A percentile compares a stretch with the other conserved stretches of the same genome.
Conservation (phyloP, 2,797 vertebrate species). For the Xiphorhynchus erythropygius region DNA sequence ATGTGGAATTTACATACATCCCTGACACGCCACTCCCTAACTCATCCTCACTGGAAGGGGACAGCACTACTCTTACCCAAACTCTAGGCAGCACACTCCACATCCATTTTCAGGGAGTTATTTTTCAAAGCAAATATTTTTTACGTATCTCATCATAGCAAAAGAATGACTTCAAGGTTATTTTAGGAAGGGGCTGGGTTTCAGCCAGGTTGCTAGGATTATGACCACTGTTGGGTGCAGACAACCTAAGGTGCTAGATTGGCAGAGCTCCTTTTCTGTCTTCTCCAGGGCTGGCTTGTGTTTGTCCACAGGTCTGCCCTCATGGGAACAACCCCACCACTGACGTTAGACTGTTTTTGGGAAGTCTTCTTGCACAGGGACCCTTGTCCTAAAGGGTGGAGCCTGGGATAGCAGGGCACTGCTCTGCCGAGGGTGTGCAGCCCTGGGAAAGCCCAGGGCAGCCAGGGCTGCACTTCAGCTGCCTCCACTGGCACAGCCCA, state of each 20-base stretch:
- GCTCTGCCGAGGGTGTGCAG: accelerated
- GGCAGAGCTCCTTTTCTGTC: background rate
- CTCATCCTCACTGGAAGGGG: background rate
- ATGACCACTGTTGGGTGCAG: accelerated
- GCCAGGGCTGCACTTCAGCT: background rate
- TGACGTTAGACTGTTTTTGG: background rate
- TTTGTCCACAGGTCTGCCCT: background rate
- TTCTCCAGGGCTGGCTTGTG: background rate
- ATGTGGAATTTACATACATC: background rate
- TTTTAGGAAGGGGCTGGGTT: background rate
- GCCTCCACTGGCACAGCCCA: background rate
- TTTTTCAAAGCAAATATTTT: background rate
- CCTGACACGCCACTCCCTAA: background rate
- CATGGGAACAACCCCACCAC: background rate
- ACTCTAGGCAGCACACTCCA: background rate
- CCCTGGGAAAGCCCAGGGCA: background rate
- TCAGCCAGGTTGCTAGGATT: background rate
- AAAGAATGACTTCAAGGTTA: background rate
- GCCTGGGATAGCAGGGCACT: accelerated
- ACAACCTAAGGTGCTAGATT: background rate
- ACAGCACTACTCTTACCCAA: background rate
- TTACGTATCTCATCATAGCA: background rate
- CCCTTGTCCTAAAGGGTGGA: background rate
- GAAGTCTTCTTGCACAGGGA: background rate
- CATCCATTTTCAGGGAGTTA: background rate